phyloP scores from a whole-genome alignment of 2,113 vertebrate species.

The Hydropotes inermis region DNA sequence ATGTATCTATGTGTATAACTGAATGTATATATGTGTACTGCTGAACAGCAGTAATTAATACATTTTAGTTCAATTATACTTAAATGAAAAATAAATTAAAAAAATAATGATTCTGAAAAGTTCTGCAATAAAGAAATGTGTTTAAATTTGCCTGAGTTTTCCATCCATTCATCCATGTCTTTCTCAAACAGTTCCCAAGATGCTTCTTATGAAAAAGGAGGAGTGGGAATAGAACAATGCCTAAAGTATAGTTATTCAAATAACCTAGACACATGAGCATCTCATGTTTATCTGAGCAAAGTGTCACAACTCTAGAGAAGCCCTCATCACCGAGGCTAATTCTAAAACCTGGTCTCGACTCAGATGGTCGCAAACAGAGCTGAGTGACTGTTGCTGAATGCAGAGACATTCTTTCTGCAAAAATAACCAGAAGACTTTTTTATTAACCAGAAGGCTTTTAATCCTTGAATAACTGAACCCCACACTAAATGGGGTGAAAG shows the following conservation, averaged over 20 bases:
- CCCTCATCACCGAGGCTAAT: background rate
- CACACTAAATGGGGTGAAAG: background rate
- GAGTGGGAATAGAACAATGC: accelerated
- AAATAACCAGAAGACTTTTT: background rate
- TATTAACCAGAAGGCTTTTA: background rate
- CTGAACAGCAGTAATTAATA: background rate
- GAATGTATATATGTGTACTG: too few relatives aligned
- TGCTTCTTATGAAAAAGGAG: background rate
- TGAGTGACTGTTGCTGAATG: too few relatives aligned
- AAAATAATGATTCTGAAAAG: background rate
- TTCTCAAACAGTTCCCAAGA: background rate
- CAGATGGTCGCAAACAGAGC: too few relatives aligned
- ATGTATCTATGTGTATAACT: background rate
- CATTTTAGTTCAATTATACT: background rate
- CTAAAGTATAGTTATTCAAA: accelerated
- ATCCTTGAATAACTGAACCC: background rate
- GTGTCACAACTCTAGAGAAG: background rate
- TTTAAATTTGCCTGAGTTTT: background rate
- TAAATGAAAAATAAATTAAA: background rate
- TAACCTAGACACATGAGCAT: too few relatives aligned
- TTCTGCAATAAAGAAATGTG: background rate
- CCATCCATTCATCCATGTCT: too few relatives aligned
- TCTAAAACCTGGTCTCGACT: background rate
- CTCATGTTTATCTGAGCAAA: background rate
- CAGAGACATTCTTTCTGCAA: background rate